A percentile compares a stretch with the other conserved stretches of the same genome.
These are phyloP conservation scores for Tetragnatha versicolor DNA, from an alignment of 1,140 invertebrate species.

Conservation along the genomic window DNA sequence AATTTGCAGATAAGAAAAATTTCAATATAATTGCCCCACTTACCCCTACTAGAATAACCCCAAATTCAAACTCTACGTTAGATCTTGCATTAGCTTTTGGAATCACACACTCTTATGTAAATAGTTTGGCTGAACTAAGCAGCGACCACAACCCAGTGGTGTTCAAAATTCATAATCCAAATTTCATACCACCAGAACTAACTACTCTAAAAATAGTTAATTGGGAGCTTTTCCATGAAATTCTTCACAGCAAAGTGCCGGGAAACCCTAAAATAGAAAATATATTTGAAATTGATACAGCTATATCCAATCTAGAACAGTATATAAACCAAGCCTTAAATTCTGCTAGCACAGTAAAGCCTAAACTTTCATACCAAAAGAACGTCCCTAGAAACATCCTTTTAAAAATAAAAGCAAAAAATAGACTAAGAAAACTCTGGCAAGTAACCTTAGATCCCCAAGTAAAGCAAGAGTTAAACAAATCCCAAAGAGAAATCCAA, in stretches of 20 bases:
- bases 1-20: background rate
- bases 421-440: background rate
- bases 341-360: background rate
- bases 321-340: background rate
- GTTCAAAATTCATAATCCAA: no score
- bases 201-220: background rate
- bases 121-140: background rate
- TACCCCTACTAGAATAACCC: background rate
- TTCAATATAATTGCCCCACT: background rate
- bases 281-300: background rate
- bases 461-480: no score
- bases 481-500: background rate
- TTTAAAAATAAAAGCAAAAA: background rate
- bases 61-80: background rate
- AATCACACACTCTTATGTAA: background rate
- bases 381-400: background rate
- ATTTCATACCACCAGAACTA: background rate
- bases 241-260: background rate
- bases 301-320: background rate
- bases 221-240: background rate
- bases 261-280: background rate
- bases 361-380: background rate
- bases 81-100: background rate
- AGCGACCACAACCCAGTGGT: background rate
- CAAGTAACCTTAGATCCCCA: no score